Evolutionary conservation across 2,888 invertebrate species (phyloP).

Genomic region (Eurytoma adleriae): DNA sequence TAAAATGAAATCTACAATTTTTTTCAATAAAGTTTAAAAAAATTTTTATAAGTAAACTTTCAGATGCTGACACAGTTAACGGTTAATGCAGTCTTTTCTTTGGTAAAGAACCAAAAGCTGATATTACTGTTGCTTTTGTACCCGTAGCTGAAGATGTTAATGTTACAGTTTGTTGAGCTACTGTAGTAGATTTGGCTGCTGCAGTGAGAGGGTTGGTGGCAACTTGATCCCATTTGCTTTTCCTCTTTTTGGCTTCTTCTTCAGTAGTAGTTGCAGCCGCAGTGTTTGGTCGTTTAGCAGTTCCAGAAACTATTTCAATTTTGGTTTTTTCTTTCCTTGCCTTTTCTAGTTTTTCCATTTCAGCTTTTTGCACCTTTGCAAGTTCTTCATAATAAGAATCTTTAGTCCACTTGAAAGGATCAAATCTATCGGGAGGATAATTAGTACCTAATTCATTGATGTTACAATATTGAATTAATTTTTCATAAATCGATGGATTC

Average conservation of each 20-base stretch:
- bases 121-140: conserved; percentile 94
- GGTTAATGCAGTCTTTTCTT: conserved; percentile 80
- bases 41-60: conserved; percentile 4
- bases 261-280: conserved; percentile 77
- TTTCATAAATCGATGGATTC: conserved; percentile 98
- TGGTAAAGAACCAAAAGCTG: conserved; percentile 93
- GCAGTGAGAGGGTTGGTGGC: conserved; percentile 79
- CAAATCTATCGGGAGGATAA: conserved; percentile 95
- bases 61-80: not conserved
- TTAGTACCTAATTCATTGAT: conserved; percentile 98
- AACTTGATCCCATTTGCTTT: conserved; percentile 96
- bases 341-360: conserved; percentile 95
- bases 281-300: conserved; percentile 78
- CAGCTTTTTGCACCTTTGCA: conserved; percentile 90
- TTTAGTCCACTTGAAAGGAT: conserved; percentile 93
- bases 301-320: conserved; percentile 89
- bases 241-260: conserved; percentile 87
- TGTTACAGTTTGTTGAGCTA: conserved; percentile 84
- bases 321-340: conserved; percentile 91
- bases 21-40: not conserved
- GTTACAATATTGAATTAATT: conserved; percentile 94
- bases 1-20: not conserved
- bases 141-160: conserved; percentile 90
- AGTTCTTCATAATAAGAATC: conserved; percentile 96
- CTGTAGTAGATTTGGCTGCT: conserved; percentile 82